These are phyloP conservation scores for Danaus chrysippus DNA, from an alignment of 2,888 invertebrate species.

Conservation along the genomic window DNA sequence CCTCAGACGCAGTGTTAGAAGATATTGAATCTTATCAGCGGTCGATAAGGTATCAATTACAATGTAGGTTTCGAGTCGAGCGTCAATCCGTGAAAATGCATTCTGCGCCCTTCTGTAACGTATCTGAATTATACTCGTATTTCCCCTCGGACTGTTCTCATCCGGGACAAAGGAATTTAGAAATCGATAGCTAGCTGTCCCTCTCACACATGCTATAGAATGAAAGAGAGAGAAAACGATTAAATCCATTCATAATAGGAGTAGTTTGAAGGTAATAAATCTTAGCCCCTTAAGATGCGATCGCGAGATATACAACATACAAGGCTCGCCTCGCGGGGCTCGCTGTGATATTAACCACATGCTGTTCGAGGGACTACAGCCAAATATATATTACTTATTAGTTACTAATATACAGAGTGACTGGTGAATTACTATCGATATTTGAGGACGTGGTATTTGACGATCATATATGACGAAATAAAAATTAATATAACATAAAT, in stretches of 20 bases:
- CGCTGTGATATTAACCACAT: constrained; percentile 42
- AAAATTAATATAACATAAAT: too few relatives aligned
- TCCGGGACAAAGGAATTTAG: constrained; percentile 33
- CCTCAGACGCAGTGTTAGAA: not conserved
- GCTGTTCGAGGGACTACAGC: constrained; percentile 32
- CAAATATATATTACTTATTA: not conserved
- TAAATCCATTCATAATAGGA: constrained; percentile 29
- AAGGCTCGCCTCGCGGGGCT: constrained; percentile 37
- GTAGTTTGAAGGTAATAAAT: constrained; percentile 52
- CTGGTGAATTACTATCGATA: too few relatives aligned
- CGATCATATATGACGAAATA: too few relatives aligned
- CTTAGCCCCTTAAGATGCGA: constrained; percentile 43
- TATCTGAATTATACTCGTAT: constrained; percentile 38
- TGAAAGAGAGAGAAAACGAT: constrained; percentile 29
- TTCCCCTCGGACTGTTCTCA: constrained; percentile 45
- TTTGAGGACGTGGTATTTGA: too few relatives aligned
- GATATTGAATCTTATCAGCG: constrained; percentile 17
- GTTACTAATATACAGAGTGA: not conserved
- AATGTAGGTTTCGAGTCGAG: constrained; percentile 4
- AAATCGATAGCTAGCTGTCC: constrained; percentile 34
- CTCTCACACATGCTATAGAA: constrained; percentile 27
- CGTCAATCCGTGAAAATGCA: constrained; percentile 36
- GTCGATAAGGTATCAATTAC: constrained; percentile 16
- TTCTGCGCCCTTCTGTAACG: constrained; percentile 44
- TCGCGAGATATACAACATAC: constrained; percentile 40